Percentiles rank a stretch among this genome's conserved stretches.
phyloP scores from a whole-genome alignment of 2,113 vertebrate genomes.

The Petaurus breviceps region DNA sequence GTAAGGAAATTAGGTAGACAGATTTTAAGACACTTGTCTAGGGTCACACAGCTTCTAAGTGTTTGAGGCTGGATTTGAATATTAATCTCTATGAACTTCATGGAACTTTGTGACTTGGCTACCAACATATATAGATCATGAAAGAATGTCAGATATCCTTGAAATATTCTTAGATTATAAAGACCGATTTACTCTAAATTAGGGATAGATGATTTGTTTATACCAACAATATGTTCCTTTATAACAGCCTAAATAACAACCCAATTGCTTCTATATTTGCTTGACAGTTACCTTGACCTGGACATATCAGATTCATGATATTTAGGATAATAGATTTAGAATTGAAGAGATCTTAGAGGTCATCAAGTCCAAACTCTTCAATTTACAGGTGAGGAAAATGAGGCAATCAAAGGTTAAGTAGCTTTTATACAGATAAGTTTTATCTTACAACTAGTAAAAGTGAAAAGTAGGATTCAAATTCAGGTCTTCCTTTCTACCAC shows the following conservation, averaged over 20 bases:
- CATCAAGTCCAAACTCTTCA: background rate
- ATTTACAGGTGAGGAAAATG: background rate
- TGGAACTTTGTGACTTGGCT: background rate
- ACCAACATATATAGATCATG: background rate
- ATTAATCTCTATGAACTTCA: background rate
- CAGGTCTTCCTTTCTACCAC: background rate
- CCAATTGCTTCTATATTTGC: slow-evolving; percentile 1
- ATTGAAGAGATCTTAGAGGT: background rate
- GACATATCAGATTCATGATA: background rate
- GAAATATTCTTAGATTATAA: slow-evolving; percentile 22
- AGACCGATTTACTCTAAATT: slow-evolving; percentile 18
- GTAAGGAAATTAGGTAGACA: background rate
- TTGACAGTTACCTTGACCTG: background rate
- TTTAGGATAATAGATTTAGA: background rate
- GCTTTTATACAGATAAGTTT: background rate
- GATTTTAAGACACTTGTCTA: background rate
- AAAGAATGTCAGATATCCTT: background rate
- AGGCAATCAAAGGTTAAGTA: background rate
- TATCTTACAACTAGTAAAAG: background rate
- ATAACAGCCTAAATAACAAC: background rate
- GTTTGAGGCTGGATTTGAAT: background rate
- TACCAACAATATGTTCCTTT: background rate
- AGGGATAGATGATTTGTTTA: background rate
- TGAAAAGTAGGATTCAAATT: background rate
- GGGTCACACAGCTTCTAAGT: background rate